These are phyloP conservation scores for Hapalemur alaotrensis DNA, from an alignment of 2,797 vertebrate species.

Conservation along the genomic window DNA sequence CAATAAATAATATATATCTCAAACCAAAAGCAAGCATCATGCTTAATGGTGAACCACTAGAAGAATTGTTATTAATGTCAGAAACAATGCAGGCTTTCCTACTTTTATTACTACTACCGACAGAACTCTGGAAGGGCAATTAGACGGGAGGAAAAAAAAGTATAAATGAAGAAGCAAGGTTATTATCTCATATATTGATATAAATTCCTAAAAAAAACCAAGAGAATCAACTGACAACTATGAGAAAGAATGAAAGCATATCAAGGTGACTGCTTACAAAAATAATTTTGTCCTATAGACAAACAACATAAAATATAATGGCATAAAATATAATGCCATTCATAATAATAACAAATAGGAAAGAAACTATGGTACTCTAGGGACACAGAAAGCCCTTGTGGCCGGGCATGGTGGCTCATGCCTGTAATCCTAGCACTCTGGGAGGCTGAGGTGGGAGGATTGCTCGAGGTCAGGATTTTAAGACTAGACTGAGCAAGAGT, in stretches of 20 bases:
- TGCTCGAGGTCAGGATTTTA: too few relatives aligned
- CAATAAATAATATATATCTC: constrained; percentile 75
- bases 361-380: background rate
- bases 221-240: background rate
- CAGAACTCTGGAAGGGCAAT: constrained; percentile 29
- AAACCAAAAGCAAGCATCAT: constrained; percentile 35
- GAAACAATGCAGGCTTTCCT: background rate
- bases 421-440: too few relatives aligned
- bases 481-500: too few relatives aligned
- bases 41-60: constrained; percentile 42
- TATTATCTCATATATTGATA: background rate
- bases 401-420: too few relatives aligned
- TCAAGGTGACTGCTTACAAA: background rate
- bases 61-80: background rate
- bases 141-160: background rate
- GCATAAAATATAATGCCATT: background rate
- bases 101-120: background rate
- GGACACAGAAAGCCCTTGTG: background rate
- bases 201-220: constrained; percentile 34
- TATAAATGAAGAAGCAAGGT: constrained; percentile 17
- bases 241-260: background rate
- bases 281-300: background rate
- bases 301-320: constrained; percentile 7
- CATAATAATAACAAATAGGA: background rate
- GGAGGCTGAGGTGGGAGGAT: too few relatives aligned